Evolutionary conservation across 2,797 vertebrate genomes (phyloP), one percentile per base, ranked within the genome.

Genomic region (Xenopus petersii): DNA sequence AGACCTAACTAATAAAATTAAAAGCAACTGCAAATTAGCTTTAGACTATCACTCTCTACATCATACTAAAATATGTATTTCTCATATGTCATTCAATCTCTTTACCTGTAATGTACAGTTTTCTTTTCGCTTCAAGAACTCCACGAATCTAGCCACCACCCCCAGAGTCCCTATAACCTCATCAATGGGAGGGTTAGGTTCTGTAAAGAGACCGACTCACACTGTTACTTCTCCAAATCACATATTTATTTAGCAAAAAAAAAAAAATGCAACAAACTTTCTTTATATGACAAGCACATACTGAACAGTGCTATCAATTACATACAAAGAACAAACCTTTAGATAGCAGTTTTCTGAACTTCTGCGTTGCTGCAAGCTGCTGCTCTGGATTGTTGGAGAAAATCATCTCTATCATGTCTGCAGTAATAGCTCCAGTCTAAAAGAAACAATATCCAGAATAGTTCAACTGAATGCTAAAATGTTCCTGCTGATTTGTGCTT

Each of bases 381-480:
- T 98, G 96, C 81, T 97, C 96, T 70, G 95, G 95, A 77, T 93
- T 94, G 81, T 92, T 95, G 26, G 96, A 98, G 89, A 98, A 98
- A 85, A 99, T 98, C 96, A 98, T 97, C 82, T 98, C 94, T 74
- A 93, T 98, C 96, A 99, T 98, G 85, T 99, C 97, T 55, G 95
- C 93, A 26, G 96, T 96, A 84, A 99, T 98, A 73, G 94, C 94
- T 24, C 91, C 93, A 84, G 92, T 93, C 97, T 99, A 77, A 12
- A 16, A 64, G 80, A 42, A 42, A 42, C 2, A 42, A 42, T 42
- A 42, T 42, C 8, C 8, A 42, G 36, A 42, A 42, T 6, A 7
- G 36, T 42, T 42, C 8, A 42, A 9, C 36, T 6, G 36, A 6
- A 42, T 5, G 5, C 36, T 42, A 42, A 42, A 42, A 6, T 42